These are phyloP conservation scores for Batillaria attramentaria DNA, from an alignment of 1,140 invertebrate species.

Conservation along the genomic window DNA sequence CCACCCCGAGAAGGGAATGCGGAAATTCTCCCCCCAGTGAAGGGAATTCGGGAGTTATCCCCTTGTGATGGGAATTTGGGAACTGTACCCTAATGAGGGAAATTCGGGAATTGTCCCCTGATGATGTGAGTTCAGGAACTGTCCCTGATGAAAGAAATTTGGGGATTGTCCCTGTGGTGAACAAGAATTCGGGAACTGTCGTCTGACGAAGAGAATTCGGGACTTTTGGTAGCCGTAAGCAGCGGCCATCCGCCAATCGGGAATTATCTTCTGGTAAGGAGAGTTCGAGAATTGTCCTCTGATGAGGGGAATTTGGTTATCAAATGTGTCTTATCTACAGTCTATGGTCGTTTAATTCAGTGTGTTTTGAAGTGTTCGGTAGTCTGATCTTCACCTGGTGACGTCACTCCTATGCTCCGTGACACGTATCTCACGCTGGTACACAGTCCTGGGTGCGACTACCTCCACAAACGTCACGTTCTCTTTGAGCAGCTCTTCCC, in stretches of 20 bases:
- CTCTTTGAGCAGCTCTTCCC: conserved; percentile 19
- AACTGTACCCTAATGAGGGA: too few species aligned
- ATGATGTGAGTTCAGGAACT: too few species aligned
- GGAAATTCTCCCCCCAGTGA: too few species aligned
- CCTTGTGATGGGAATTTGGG: too few species aligned
- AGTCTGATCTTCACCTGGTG: not conserved
- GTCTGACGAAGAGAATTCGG: not conserved
- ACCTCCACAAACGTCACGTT: conserved; percentile 31
- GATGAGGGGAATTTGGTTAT: not conserved
- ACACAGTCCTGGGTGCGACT: not conserved
- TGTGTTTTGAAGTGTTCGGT: not conserved
- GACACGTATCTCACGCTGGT: conserved; percentile 17
- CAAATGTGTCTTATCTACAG: not conserved
- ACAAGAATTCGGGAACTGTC: too few species aligned
- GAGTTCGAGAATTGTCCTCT: not conserved
- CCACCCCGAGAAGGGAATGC: too few species aligned
- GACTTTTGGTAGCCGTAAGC: not conserved
- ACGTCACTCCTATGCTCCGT: not conserved
- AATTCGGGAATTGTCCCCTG: too few species aligned
- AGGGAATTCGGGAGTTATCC: too few species aligned
- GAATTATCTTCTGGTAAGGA: not conserved
- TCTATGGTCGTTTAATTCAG: too few species aligned
- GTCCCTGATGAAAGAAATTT: too few species aligned
- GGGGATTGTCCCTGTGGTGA: too few species aligned
- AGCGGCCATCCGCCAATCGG: not conserved